A percentile compares a stretch with the other conserved stretches of the same genome.
Evolutionary conservation across 30 jellyfish, hydroid and myxozoan species (phyloP).

Genomic region (Pelagia noctiluca): DNA sequence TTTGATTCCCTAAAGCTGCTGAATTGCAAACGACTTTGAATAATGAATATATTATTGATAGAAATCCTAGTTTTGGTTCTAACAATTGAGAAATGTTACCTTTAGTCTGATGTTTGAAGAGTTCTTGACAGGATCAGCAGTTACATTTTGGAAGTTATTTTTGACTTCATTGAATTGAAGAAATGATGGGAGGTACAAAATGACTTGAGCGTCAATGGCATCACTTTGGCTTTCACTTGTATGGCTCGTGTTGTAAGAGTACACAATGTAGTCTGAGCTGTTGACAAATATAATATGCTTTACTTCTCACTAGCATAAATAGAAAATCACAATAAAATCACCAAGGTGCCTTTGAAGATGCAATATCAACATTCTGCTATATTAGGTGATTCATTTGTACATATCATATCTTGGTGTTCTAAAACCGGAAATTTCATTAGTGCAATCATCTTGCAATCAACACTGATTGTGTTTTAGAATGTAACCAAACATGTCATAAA

Average conservation of each 20-base stretch:
- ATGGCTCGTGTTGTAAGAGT: slow-evolving; percentile 23
- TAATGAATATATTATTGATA: not conserved
- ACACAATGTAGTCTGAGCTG: not conserved
- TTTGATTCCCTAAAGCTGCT: not conserved
- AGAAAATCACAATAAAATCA: too few species aligned
- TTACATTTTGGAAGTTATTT: not conserved
- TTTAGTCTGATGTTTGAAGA: not conserved
- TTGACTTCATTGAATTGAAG: not conserved
- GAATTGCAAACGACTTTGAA: not conserved
- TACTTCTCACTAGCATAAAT: too few species aligned
- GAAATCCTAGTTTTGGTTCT: not conserved
- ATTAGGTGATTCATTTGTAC: too few species aligned
- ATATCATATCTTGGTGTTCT: too few species aligned
- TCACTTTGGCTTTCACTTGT: not conserved
- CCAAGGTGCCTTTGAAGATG: too few species aligned
- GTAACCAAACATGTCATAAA: too few species aligned
- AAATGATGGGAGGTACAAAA: slow-evolving; percentile 15
- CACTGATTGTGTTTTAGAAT: too few species aligned
- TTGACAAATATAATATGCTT: too few species aligned
- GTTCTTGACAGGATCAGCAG: not conserved
- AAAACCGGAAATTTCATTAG: too few species aligned
- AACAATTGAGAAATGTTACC: not conserved
- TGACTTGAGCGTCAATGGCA: slow-evolving; percentile 2
- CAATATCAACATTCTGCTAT: too few species aligned
- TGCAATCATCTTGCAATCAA: too few species aligned